A percentile compares a stretch with the other conserved stretches of the same genome.
Conservation (phyloP, 2,113 vertebrate species). For the Shinisaurus crocodilurus region DNA sequence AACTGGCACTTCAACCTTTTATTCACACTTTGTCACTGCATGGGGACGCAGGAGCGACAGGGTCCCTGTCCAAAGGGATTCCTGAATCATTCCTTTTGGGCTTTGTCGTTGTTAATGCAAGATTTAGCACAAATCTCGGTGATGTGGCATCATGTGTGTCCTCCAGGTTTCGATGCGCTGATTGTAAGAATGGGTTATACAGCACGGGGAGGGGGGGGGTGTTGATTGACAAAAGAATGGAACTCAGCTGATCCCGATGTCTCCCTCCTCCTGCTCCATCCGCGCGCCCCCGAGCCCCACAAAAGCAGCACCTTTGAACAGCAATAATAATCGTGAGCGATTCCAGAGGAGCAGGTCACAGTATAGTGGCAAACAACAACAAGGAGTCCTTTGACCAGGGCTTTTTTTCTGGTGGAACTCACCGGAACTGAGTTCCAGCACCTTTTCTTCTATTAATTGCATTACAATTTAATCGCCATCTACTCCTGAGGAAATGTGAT, state of each 20-base stretch:
- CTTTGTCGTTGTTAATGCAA: too few relatives aligned
- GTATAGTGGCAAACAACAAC: background rate
- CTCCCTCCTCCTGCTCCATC: background rate
- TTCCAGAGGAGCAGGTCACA: too few relatives aligned
- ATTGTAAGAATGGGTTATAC: background rate
- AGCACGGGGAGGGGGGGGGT: too few relatives aligned
- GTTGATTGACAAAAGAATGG: background rate
- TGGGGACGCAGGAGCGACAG: background rate
- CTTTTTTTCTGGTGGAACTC: too few relatives aligned
- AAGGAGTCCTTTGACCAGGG: too few relatives aligned
- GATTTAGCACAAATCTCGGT: background rate
- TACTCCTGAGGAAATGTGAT: too few relatives aligned
- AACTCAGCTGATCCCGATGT: background rate
- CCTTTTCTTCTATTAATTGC: too few relatives aligned
- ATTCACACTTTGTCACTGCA: background rate
- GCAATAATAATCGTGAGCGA: background rate
- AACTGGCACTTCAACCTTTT: background rate
- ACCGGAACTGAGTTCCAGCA: too few relatives aligned
- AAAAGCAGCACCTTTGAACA: background rate
- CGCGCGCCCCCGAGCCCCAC: too few relatives aligned
- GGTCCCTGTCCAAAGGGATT: background rate
- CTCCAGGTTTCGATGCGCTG: background rate
- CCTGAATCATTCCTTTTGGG: too few relatives aligned
- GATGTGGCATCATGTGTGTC: background rate
- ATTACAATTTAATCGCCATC: too few relatives aligned